These are phyloP conservation scores for Pimpla rufipes DNA, from an alignment of 2,888 invertebrate species.

Conservation along the genomic window DNA sequence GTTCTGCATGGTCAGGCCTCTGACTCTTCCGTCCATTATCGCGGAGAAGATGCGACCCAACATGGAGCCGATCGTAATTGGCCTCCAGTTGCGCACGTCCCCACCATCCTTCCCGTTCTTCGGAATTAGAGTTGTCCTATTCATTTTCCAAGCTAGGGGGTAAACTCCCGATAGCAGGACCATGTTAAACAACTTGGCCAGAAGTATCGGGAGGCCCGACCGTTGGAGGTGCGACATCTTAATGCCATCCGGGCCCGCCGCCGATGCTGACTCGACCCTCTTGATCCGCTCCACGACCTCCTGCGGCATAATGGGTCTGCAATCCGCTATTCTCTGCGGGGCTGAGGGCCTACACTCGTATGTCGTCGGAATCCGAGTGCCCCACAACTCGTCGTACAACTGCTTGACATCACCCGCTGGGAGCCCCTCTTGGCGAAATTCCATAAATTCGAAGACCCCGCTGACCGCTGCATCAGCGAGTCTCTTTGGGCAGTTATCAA, in stretches of 20 bases:
- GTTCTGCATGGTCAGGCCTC: slow-evolving; percentile 60
- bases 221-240: slow-evolving; percentile 60
- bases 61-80: slow-evolving; percentile 78
- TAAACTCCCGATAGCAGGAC: not conserved
- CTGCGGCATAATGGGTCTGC: not conserved
- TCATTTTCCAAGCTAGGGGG: slow-evolving; percentile 75
- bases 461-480: slow-evolving; percentile 71
- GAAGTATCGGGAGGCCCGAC: not conserved
- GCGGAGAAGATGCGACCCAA: slow-evolving; percentile 76
- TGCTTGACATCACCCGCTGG: slow-evolving; percentile 58
- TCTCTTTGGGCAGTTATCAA: slow-evolving; percentile 74
- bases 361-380: slow-evolving; percentile 24
- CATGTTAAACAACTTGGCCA: slow-evolving; percentile 47
- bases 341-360: not conserved
- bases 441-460: slow-evolving; percentile 49
- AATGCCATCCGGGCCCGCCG: slow-evolving; percentile 74
- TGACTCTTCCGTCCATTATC: slow-evolving; percentile 70
- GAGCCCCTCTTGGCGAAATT: not conserved
- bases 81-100: slow-evolving; percentile 76
- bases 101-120: slow-evolving; percentile 77
- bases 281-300: slow-evolving; percentile 64
- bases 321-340: not conserved
- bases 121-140: slow-evolving; percentile 77
- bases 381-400: slow-evolving; percentile 76
- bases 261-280: slow-evolving; percentile 67